Conservation (phyloP, 1,140 invertebrate species). For the Apis laboriosa region DNA sequence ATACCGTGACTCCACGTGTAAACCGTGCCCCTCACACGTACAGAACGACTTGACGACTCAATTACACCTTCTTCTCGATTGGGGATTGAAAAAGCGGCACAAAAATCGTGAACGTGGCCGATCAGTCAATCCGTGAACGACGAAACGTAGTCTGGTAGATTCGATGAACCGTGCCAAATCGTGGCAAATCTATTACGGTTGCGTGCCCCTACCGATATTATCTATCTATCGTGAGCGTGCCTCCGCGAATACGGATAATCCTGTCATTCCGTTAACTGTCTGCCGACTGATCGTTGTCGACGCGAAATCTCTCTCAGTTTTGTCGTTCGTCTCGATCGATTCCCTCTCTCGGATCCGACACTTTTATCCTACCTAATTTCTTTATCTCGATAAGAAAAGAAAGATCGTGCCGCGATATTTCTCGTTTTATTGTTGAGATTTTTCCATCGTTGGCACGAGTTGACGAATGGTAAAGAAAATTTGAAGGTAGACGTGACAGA, state of each 20-base stretch:
- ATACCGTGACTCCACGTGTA: background rate
- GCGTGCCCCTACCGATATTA: slow-evolving; percentile 4
- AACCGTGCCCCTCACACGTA: no score
- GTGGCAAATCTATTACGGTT: slow-evolving; percentile 15
- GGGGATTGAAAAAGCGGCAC: background rate
- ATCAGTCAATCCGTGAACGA: background rate
- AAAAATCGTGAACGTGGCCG: background rate
- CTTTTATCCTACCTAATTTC: background rate
- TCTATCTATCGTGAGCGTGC: background rate
- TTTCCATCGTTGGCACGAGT: background rate
- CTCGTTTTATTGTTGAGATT: background rate
- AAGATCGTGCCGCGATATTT: background rate
- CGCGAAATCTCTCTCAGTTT: background rate
- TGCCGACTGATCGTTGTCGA: background rate
- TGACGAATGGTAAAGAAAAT: no score
- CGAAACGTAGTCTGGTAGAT: background rate
- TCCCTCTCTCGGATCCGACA: background rate
- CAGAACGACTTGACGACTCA: background rate
- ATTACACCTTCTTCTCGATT: background rate
- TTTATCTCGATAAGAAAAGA: background rate
- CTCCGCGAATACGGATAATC: background rate
- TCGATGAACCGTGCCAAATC: slow-evolving; percentile 17
- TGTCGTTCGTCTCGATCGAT: slow-evolving; percentile 4
- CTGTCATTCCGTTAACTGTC: background rate
- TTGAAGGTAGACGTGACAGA: no score